Percentiles rank a stretch among this genome's conserved stretches.
Evolutionary conservation across 2,888 invertebrate genomes (phyloP).

Genomic region (Chesias legatella): DNA sequence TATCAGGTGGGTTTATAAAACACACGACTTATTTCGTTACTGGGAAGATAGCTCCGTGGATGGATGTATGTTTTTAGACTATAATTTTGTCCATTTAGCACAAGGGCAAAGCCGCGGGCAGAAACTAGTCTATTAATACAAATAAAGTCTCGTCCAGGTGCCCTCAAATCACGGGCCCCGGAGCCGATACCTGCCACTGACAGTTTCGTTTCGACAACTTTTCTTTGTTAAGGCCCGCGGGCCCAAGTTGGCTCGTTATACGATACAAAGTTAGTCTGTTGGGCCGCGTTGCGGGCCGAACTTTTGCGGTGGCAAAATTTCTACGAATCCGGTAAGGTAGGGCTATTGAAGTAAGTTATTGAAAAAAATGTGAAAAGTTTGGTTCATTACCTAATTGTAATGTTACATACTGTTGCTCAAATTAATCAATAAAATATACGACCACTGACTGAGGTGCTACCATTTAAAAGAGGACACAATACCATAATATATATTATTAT

Average conservation of each 20-base stretch:
- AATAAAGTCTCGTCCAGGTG: slow-evolving; percentile 1
- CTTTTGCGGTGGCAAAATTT: slow-evolving; percentile 22
- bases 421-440: too few relatives aligned
- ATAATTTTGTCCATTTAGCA: too few relatives aligned
- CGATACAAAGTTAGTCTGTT: slow-evolving; percentile 29
- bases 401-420: too few relatives aligned
- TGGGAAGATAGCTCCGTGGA: too few relatives aligned
- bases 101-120: too few relatives aligned
- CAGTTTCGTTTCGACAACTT: slow-evolving; percentile 60
- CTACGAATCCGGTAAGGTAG: slow-evolving; percentile 12
- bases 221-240: slow-evolving; percentile 56
- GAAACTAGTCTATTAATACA: not conserved
- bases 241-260: slow-evolving; percentile 52
- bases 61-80: too few relatives aligned
- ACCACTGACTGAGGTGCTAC: too few relatives aligned
- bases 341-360: slow-evolving; percentile 9
- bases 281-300: slow-evolving; percentile 16
- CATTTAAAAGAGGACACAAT: too few relatives aligned
- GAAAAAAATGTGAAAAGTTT: slow-evolving; percentile 8
- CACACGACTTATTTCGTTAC: too few relatives aligned
- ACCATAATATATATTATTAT: too few relatives aligned
- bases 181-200: slow-evolving; percentile 57
- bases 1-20: too few relatives aligned
- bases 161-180: slow-evolving; percentile 27
- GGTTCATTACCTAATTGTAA: not conserved